phyloP scores from a whole-genome alignment of 2,113 vertebrate species.

The Microtus pennsylvanicus region DNA sequence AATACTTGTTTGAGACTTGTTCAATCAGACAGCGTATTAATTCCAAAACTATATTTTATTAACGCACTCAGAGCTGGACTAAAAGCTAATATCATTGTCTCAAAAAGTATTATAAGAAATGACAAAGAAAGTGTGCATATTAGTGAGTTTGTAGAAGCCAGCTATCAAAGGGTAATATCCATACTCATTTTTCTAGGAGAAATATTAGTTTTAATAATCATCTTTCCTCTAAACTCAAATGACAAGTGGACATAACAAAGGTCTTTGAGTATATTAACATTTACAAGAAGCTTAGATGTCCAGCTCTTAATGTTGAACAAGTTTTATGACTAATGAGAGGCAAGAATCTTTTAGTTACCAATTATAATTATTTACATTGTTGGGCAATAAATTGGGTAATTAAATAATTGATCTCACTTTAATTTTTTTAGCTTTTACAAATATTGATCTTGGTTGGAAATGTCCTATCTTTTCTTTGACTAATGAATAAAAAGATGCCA shows the following conservation, averaged over 20 bases:
- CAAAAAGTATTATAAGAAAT: conserved; percentile 11
- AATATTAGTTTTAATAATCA: conserved; percentile 80
- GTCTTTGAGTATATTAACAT: conserved; percentile 75
- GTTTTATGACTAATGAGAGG: conserved; percentile 65
- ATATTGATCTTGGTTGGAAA: conserved; percentile 46
- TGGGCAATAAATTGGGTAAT: conserved; percentile 61
- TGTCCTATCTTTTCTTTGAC: background rate
- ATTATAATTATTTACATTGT: conserved; percentile 71
- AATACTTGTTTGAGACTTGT: conserved; percentile 24
- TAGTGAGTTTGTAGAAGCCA: conserved; percentile 15
- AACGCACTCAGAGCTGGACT: background rate
- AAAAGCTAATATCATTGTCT: background rate
- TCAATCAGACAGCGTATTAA: background rate
- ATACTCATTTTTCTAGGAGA: conserved; percentile 68
- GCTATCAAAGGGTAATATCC: conserved; percentile 59
- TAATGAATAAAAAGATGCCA: background rate
- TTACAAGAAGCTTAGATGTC: conserved; percentile 78
- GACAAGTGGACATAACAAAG: conserved; percentile 71
- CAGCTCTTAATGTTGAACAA: conserved; percentile 70
- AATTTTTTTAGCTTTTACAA: conserved; percentile 54
- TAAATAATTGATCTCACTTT: conserved; percentile 62
- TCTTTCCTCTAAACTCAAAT: conserved; percentile 69
- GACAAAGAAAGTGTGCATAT: background rate
- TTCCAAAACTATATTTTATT: background rate
- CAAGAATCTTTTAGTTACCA: conserved; percentile 58